phyloP scores from a whole-genome alignment of 2,888 invertebrate species.

The Dione juno region DNA sequence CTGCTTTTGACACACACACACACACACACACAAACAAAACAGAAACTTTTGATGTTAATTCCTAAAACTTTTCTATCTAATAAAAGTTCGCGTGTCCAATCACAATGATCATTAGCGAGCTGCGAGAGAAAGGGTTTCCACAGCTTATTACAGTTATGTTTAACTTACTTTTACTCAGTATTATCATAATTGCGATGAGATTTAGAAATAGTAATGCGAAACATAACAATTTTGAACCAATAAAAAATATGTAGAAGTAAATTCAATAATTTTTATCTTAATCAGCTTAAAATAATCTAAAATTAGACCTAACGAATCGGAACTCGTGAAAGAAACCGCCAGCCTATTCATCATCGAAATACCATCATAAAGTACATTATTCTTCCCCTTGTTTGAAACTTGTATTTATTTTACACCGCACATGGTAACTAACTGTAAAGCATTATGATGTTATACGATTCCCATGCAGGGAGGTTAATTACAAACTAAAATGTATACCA shows the following conservation, averaged over 20 bases:
- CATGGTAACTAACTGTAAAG: too few relatives aligned
- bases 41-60: not conserved
- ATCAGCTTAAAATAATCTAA: not conserved
- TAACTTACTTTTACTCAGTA: constrained; percentile 1
- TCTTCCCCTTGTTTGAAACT: not conserved
- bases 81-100: constrained; percentile 38
- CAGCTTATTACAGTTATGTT: constrained; percentile 5
- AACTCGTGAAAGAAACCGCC: not conserved
- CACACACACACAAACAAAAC: too few relatives aligned
- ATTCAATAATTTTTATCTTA: not conserved
- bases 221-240: not conserved
- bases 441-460: too few relatives aligned
- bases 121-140: constrained; percentile 17
- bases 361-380: not conserved
- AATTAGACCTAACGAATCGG: not conserved
- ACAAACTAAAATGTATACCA: too few relatives aligned
- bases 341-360: constrained; percentile 4
- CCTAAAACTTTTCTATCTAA: not conserved
- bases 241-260: not conserved
- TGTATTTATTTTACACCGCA: not conserved
- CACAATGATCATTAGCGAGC: constrained; percentile 37
- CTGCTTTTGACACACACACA: too few relatives aligned
- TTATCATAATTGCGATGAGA: not conserved
- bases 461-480: too few relatives aligned
- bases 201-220: too few relatives aligned